Evolutionary conservation across 1,140 invertebrate genomes (phyloP), one percentile per base, ranked within the genome.

Genomic region (Steinernema feltiae): DNA sequence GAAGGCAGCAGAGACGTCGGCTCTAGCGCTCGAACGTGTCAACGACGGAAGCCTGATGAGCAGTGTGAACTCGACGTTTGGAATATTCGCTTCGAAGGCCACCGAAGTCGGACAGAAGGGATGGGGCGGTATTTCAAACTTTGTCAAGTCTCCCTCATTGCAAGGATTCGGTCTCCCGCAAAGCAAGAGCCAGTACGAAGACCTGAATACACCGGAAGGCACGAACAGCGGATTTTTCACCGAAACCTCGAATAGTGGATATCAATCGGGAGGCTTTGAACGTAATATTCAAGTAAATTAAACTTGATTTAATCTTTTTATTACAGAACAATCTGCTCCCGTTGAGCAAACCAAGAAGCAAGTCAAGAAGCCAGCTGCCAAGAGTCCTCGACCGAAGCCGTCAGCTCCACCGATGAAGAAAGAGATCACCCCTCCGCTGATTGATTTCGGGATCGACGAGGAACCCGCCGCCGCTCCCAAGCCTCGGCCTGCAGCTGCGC

Each of bases 61-160:
- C 35, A 80, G 81, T 27, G 63, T 85, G 24, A 72, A 75, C 18
- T 73, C 63, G 29, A 74, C 74, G 12, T 31, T 75, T 31, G 29
- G 30, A 21, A 30, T 63, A 18, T 32, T 85, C 17, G 71, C 84
- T 27, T 78, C 74, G 1, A 85, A 82, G 72, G 83, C 84, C 3
- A 70, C 75, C 0, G 84, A 85, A 75, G 72, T 86, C 48, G 84
- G 83, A 24, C 77, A 81, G 46, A 84, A 83, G 46, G 84, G 83
- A 21, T 85, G 82, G 79, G 82, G 80, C 24, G 84, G 84, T 12
- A 32, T 85, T 12, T 83, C 76, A 1, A 71, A 76, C 32, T 83
- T 86, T 71, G 83, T 85, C 0, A 86, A 86, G 46, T 85, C 83
- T 17, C 80, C 83, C 1, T 85, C 83, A 17, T 48, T 85, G 15